phyloP scores from a whole-genome alignment of 2,888 invertebrate species.

The Proisotoma minuta region DNA sequence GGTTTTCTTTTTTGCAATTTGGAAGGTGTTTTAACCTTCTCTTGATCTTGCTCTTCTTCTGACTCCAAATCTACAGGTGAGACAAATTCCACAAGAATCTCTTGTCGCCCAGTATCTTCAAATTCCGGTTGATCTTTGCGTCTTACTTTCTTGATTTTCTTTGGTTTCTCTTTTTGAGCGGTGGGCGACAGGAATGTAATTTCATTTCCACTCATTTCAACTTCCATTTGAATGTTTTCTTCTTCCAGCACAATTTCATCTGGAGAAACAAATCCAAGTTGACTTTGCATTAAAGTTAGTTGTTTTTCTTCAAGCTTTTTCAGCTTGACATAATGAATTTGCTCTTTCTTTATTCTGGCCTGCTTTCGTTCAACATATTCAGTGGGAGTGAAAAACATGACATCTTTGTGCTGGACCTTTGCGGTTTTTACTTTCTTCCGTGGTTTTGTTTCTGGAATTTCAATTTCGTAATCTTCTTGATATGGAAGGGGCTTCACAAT shows the following conservation, averaged over 20 bases:
- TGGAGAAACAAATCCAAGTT: background rate
- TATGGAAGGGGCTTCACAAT: too few relatives aligned
- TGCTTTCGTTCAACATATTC: background rate
- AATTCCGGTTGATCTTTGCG: background rate
- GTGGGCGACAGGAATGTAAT: background rate
- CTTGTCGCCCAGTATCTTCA: background rate
- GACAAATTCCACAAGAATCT: background rate
- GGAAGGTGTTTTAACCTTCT: too few relatives aligned
- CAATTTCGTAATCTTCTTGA: too few relatives aligned
- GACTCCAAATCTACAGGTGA: too few relatives aligned
- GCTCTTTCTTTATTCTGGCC: background rate
- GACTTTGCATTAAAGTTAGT: background rate
- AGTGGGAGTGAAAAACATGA: background rate
- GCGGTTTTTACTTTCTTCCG: background rate
- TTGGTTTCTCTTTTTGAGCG: background rate
- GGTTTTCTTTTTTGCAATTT: too few relatives aligned
- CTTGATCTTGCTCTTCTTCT: too few relatives aligned
- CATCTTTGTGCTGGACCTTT: background rate
- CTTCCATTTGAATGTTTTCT: background rate
- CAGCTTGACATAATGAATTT: background rate
- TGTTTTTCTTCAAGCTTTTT: background rate
- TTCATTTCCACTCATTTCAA: background rate
- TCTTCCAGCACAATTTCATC: background rate
- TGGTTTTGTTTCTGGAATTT: background rate
- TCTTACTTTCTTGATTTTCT: background rate